Conservation (phyloP, 2,113 vertebrate species). For the Leptosomus discolor region DNA sequence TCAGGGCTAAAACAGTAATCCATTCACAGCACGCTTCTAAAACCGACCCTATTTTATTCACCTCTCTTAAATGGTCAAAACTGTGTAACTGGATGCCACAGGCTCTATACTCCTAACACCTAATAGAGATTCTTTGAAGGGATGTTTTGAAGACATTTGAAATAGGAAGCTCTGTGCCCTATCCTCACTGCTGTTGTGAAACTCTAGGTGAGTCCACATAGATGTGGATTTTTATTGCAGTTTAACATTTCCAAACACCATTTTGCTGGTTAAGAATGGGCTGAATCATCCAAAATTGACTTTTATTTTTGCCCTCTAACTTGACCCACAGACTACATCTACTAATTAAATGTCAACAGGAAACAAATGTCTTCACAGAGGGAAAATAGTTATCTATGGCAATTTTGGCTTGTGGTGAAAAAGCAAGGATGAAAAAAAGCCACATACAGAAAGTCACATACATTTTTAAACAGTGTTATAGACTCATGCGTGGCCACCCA, state of each 20-base stretch:
- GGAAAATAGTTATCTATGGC: background rate
- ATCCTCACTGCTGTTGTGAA: conserved; percentile 45
- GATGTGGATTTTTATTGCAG: conserved; percentile 42
- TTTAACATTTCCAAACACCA: conserved; percentile 14
- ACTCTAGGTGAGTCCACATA: background rate
- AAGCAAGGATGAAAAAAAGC: background rate
- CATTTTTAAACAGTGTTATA: background rate
- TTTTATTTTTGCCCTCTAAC: background rate
- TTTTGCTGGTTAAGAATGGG: background rate
- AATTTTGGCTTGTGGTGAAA: conserved; percentile 20
- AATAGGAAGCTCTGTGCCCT: conserved; percentile 36
- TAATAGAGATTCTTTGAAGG: conserved; percentile 54
- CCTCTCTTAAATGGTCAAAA: conserved; percentile 23
- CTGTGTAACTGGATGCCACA: conserved; percentile 57
- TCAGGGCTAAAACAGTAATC: conserved; percentile 41
- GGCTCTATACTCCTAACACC: conserved; percentile 41
- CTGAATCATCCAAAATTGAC: background rate
- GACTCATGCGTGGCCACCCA: background rate
- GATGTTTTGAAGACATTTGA: conserved; percentile 58
- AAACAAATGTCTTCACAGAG: conserved; percentile 23
- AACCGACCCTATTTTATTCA: conserved; percentile 17
- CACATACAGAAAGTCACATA: background rate
- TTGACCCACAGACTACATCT: background rate
- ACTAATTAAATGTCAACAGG: conserved; percentile 8
- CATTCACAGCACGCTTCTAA: conserved; percentile 20